Evolutionary conservation across 1,140 invertebrate species (phyloP).

Genomic region (Tachypleus tridentatus): DNA sequence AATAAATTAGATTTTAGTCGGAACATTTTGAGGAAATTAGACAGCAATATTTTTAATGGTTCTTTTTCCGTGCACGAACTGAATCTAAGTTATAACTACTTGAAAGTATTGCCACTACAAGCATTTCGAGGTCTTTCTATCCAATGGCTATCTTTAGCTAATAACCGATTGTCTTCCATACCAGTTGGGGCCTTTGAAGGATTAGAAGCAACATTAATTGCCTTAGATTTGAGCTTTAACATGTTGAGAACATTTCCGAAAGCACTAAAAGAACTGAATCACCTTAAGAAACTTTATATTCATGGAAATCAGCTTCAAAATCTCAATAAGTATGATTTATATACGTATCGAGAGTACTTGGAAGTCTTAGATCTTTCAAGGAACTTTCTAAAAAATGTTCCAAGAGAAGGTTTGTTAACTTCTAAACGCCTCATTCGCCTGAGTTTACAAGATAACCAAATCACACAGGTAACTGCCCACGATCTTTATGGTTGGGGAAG

Average conservation of each 20-base stretch:
- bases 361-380: slow-evolving; percentile 65
- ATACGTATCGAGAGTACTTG: slow-evolving; percentile 55
- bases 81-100: slow-evolving; percentile 62
- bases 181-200: slow-evolving; percentile 56
- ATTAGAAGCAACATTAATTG: slow-evolving; percentile 19
- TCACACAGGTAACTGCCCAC: slow-evolving; percentile 53
- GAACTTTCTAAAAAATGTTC: slow-evolving; percentile 59
- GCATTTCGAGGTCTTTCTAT: slow-evolving; percentile 55
- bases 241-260: slow-evolving; percentile 32
- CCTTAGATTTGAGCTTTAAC: slow-evolving; percentile 28
- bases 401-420: slow-evolving; percentile 49
- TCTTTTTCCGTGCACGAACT: slow-evolving; percentile 60
- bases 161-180: slow-evolving; percentile 54
- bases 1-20: slow-evolving; percentile 75
- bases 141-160: slow-evolving; percentile 60
- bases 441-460: slow-evolving; percentile 75
- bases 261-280: slow-evolving; percentile 49
- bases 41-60: slow-evolving; percentile 47
- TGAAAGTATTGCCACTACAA: slow-evolving; percentile 47
- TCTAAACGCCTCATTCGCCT: slow-evolving; percentile 60
- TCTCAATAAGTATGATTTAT: slow-evolving; percentile 62
- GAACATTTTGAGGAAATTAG: slow-evolving; percentile 51
- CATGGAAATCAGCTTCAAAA: slow-evolving; percentile 62
- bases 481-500: slow-evolving; percentile 67
- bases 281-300: slow-evolving; percentile 64